Percentiles rank a stretch among this genome's conserved stretches.
Evolutionary conservation across 2,797 vertebrate genomes (phyloP).

Genomic region (Pseudochirops cupreus): DNA sequence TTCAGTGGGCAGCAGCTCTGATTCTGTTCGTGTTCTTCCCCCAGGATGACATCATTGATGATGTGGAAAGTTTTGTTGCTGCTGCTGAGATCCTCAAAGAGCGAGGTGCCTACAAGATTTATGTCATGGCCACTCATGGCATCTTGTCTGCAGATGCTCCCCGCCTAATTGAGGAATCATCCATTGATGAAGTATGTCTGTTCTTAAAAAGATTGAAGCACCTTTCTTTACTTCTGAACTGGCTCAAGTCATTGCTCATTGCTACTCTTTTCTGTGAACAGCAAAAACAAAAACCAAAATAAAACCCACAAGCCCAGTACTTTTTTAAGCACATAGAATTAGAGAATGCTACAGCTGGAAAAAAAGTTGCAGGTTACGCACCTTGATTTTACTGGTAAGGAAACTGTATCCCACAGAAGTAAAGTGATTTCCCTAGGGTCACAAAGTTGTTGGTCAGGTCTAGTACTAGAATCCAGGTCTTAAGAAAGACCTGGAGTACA

Average conservation of each 20-base stretch:
- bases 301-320: accelerated
- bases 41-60: conserved; percentile 98
- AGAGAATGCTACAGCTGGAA: not conserved
- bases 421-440: not conserved
- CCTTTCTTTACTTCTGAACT: not conserved
- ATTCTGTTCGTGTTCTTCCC: conserved; percentile 12
- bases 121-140: conserved; percentile 98
- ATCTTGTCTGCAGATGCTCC: conserved; percentile 97
- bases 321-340: not conserved
- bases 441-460: not conserved
- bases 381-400: not conserved
- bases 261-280: not conserved
- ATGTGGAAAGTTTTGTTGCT: conserved; percentile 97
- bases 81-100: conserved; percentile 99
- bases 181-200: conserved; percentile 92
- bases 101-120: conserved; percentile 98
- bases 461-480: not conserved
- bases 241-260: not conserved
- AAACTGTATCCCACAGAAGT: not conserved
- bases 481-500: not conserved
- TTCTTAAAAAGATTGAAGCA: accelerated
- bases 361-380: not conserved
- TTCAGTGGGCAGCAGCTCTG: not conserved
- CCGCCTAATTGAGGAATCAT: conserved; percentile 96
- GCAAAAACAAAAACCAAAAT: not conserved